phyloP scores from a whole-genome alignment of 2,797 vertebrate species.

The Oreonectes daqikongensis region DNA sequence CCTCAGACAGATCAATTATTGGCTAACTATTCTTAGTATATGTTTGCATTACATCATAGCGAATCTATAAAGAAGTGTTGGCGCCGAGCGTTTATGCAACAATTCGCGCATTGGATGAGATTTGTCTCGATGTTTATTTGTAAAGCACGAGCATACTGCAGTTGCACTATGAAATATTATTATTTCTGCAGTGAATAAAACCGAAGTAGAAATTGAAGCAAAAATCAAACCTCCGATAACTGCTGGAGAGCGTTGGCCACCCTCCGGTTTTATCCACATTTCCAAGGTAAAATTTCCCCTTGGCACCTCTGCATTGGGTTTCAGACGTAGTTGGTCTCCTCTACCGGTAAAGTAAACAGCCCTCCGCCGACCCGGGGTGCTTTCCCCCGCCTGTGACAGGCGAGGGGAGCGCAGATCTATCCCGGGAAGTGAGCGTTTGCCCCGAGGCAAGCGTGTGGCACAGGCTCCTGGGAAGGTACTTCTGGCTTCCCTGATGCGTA shows the following conservation, averaged over 20 bases:
- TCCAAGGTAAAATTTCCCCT: constrained; percentile 94
- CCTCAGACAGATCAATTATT: constrained; percentile 13
- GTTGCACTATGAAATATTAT: constrained; percentile 2
- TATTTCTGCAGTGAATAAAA: constrained; percentile 28
- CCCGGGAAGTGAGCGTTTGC: constrained; percentile 88
- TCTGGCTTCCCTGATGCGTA: constrained; percentile 86
- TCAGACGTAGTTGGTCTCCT: constrained; percentile 92
- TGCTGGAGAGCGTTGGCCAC: constrained; percentile 93
- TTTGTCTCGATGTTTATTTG: background rate
- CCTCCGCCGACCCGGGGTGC: constrained; percentile 80
- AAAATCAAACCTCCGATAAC: constrained; percentile 89
- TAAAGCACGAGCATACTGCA: constrained; percentile 23
- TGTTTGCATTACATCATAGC: background rate
- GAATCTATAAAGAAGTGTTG: constrained; percentile 23
- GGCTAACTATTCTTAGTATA: background rate
- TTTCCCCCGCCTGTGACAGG: constrained; percentile 78
- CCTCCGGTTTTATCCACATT: constrained; percentile 96
- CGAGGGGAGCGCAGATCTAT: constrained; percentile 84
- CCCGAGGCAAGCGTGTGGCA: constrained; percentile 94
- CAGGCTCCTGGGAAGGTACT: constrained; percentile 88
- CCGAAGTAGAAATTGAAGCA: constrained; percentile 35
- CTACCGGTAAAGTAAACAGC: constrained; percentile 94
- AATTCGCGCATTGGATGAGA: background rate
- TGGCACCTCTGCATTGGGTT: constrained; percentile 91
- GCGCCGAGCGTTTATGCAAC: constrained; percentile 27